Percentiles rank a stretch among this genome's conserved stretches.
Evolutionary conservation across 2,888 invertebrate species (phyloP).

Genomic region (Lymantria monacha): DNA sequence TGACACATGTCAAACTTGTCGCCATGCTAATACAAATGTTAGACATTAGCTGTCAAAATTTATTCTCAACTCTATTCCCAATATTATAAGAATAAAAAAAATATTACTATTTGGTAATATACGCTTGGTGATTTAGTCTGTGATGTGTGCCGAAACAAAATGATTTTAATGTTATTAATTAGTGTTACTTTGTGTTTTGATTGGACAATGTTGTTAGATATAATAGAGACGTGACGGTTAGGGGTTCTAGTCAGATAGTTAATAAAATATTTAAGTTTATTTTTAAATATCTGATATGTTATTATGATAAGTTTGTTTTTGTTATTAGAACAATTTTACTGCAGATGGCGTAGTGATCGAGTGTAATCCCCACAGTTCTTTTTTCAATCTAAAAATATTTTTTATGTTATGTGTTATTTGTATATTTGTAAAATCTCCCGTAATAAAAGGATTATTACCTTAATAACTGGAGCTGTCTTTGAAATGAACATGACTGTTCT

Average conservation of each 20-base stretch:
- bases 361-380: too few species aligned
- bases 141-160: conserved; percentile 38
- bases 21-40: conserved; percentile 30
- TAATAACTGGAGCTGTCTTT: too few species aligned
- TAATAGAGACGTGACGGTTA: conserved; percentile 13
- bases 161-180: conserved; percentile 41
- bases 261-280: neutral
- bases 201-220: conserved; percentile 25
- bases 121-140: conserved; percentile 16
- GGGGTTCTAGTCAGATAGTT: conserved; percentile 1
- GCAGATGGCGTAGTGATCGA: too few species aligned
- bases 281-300: neutral
- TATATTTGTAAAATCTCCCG: too few species aligned
- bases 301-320: neutral
- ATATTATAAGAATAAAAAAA: conserved; percentile 23
- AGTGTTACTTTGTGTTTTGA: conserved; percentile 39
- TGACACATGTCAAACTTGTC: conserved; percentile 71
- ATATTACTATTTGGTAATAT: conserved; percentile 3
- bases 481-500: too few species aligned
- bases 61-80: conserved; percentile 25
- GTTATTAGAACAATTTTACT: too few species aligned
- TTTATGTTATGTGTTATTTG: too few species aligned
- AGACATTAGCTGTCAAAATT: conserved; percentile 23
- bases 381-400: too few species aligned
- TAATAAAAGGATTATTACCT: too few species aligned